phyloP scores from a whole-genome alignment of 1,140 invertebrate genomes.

The Arctopsyche grandis region DNA sequence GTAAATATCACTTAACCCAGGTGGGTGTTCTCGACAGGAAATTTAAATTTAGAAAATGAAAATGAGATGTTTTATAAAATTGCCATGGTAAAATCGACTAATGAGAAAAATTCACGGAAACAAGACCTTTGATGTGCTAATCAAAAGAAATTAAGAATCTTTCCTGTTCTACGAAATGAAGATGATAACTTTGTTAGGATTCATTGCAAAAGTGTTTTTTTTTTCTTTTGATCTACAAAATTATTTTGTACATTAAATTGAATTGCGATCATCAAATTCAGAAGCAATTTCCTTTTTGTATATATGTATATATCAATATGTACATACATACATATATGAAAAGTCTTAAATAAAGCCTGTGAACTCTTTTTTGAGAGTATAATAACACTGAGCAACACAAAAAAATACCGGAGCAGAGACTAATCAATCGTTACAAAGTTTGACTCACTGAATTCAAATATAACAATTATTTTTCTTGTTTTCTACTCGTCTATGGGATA shows the following conservation, averaged over 20 bases:
- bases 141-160: constrained; percentile 33
- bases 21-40: not conserved
- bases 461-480: no score
- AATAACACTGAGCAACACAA: no score
- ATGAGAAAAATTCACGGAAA: constrained; percentile 4
- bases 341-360: not conserved
- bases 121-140: constrained; percentile 34
- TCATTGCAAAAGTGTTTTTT: not conserved
- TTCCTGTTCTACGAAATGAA: not conserved
- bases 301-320: not conserved
- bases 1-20: not conserved
- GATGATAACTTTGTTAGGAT: not conserved
- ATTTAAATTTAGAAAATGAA: not conserved
- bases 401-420: no score
- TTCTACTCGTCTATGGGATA: no score
- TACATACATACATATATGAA: not conserved
- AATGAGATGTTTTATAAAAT: not conserved
- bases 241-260: not conserved
- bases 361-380: no score
- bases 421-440: no score
- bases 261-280: no score
- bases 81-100: not conserved
- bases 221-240: not conserved
- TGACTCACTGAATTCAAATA: no score
- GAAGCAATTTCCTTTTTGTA: not conserved